These are phyloP conservation scores for Colius striatus DNA, from an alignment of 2,113 vertebrate genomes.

Conservation along the genomic window DNA sequence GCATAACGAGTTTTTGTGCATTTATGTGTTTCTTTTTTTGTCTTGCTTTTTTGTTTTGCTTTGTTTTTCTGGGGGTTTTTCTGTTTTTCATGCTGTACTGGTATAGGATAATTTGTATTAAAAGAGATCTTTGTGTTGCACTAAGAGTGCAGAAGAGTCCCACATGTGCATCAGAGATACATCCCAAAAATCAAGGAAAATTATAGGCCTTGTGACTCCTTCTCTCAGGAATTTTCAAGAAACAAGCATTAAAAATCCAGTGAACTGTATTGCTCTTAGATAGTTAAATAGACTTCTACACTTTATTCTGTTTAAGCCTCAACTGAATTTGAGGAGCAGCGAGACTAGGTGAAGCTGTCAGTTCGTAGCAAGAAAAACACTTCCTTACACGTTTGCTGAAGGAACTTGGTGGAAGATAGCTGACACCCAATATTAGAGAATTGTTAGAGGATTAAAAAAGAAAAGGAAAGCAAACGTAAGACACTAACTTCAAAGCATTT, in stretches of 20 bases:
- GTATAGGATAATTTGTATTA: neutral
- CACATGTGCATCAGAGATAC: neutral
- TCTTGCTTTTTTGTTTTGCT: neutral
- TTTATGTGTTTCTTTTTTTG: neutral
- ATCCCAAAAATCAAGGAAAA: neutral
- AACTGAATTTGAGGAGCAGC: neutral
- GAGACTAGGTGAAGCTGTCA: neutral
- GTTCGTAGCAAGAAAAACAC: neutral
- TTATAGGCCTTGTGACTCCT: neutral
- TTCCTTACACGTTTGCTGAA: neutral
- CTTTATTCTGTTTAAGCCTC: neutral
- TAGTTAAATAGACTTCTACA: neutral
- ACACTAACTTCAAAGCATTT: constrained; percentile 38
- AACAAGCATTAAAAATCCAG: neutral
- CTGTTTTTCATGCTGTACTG: neutral
- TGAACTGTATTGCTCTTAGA: neutral
- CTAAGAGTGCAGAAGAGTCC: neutral
- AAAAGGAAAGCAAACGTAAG: neutral
- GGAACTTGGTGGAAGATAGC: neutral
- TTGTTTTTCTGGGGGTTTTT: no score
- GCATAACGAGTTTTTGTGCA: neutral
- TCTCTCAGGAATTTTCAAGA: neutral
- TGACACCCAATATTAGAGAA: neutral
- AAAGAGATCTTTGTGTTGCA: neutral
- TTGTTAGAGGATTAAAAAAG: constrained; percentile 10